Conservation (phyloP, 2,888 invertebrate genomes). For the Campoletis raptor region DNA sequence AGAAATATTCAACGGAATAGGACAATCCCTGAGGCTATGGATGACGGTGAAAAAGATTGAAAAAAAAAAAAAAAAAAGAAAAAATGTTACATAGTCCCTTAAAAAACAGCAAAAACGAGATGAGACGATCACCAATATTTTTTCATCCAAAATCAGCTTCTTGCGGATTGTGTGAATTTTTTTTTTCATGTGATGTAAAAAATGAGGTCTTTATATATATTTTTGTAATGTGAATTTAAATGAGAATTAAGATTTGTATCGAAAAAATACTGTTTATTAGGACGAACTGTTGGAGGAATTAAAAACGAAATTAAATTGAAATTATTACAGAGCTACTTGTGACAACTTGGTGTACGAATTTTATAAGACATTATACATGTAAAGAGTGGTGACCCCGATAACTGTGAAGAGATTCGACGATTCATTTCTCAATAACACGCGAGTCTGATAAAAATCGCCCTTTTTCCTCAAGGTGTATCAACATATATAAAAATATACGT, state of each 20-base stretch:
- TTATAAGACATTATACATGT: conserved; percentile 37
- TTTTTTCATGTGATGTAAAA: no score
- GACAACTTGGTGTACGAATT: conserved; percentile 57
- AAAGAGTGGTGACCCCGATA: conserved; percentile 67
- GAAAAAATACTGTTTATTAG: not conserved
- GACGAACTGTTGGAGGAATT: conserved; percentile 24
- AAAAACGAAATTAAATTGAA: conserved; percentile 51
- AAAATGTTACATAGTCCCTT: not conserved
- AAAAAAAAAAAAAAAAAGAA: not conserved
- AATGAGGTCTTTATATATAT: no score
- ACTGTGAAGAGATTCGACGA: conserved; percentile 57
- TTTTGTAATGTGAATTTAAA: not conserved
- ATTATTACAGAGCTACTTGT: conserved; percentile 64
- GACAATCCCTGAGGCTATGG: no score
- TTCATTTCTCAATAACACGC: conserved; percentile 69
- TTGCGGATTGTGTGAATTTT: not conserved
- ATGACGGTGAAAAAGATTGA: no score
- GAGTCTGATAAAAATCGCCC: conserved; percentile 61
- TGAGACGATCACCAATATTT: not conserved
- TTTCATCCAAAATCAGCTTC: not conserved
- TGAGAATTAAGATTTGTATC: not conserved
- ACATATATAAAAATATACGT: not conserved
- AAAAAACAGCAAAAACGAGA: not conserved
- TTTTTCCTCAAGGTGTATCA: conserved; percentile 42
- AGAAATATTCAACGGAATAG: not conserved